A percentile compares a stretch with the other conserved stretches of the same genome.
phyloP scores from a whole-genome alignment of 1,140 invertebrate genomes.

The Drosophila tristis region DNA sequence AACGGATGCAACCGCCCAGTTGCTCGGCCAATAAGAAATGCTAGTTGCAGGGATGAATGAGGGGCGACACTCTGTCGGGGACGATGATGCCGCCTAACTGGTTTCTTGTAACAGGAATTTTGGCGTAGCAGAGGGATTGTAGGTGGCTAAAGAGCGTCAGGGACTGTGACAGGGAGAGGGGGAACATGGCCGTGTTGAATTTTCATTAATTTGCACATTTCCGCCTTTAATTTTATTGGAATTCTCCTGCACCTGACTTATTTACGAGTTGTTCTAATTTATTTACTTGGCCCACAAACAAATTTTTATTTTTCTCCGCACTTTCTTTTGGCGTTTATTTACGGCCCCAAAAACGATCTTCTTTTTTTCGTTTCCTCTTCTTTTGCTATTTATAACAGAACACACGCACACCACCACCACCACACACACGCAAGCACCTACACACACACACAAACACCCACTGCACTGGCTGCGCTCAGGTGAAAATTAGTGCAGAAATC shows the following conservation, averaged over 20 bases:
- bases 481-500: slow-evolving; percentile 74
- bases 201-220: slow-evolving; percentile 60
- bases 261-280: slow-evolving; percentile 70
- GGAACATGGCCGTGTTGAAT: slow-evolving; percentile 22
- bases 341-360: slow-evolving; percentile 66
- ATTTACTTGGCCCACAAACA: slow-evolving; percentile 72
- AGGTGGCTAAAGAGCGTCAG: slow-evolving; percentile 1
- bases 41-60: not conserved
- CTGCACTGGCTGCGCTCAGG: slow-evolving; percentile 46
- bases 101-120: slow-evolving; percentile 74
- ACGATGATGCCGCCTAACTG: slow-evolving; percentile 42
- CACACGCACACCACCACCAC: slow-evolving; percentile 50
- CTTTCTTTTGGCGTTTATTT: slow-evolving; percentile 71
- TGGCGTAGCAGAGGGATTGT: slow-evolving; percentile 4
- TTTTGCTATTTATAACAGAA: slow-evolving; percentile 74
- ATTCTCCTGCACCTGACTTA: slow-evolving; percentile 45
- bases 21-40: slow-evolving; percentile 20
- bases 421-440: slow-evolving; percentile 16
- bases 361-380: slow-evolving; percentile 36
- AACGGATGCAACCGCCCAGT: slow-evolving; percentile 62
- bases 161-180: not conserved
- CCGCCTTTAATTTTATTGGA: slow-evolving; percentile 19
- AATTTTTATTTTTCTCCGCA: slow-evolving; percentile 68
- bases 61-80: not conserved
- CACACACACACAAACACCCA: slow-evolving; percentile 23